phyloP scores from a whole-genome alignment of 2,797 vertebrate species.

The Otolemur crassicaudatus region DNA sequence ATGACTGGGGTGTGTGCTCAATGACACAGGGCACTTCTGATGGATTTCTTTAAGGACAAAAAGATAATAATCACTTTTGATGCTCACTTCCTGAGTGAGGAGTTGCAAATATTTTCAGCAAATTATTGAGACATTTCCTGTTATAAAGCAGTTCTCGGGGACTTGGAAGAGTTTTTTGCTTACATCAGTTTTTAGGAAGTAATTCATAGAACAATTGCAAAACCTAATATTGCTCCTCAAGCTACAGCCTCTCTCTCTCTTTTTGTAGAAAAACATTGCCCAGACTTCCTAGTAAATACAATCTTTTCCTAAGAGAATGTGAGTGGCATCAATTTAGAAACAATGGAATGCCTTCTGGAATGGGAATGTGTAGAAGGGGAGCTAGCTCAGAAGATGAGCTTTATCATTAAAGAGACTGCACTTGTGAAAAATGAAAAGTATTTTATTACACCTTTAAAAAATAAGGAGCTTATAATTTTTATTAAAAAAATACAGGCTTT shows the following conservation, averaged over 20 bases:
- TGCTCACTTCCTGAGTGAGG: constrained; percentile 40
- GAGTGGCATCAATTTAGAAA: constrained; percentile 49
- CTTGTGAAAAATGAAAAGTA: neutral
- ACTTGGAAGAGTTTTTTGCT: constrained; percentile 70
- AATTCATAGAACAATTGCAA: constrained; percentile 76
- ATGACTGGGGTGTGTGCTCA: neutral
- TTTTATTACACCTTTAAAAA: constrained; percentile 4
- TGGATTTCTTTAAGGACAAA: constrained; percentile 49
- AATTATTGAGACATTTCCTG: constrained; percentile 64
- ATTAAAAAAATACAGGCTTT: constrained; percentile 8
- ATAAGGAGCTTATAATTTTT: neutral
- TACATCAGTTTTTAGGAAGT: constrained; percentile 80
- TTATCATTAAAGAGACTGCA: neutral
- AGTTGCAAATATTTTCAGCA: constrained; percentile 72
- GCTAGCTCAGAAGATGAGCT: neutral
- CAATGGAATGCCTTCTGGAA: constrained; percentile 72
- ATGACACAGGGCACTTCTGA: neutral
- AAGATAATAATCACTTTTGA: constrained; percentile 48
- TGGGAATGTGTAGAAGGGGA: constrained; percentile 58
- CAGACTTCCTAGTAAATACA: constrained; percentile 75
- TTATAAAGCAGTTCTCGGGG: constrained; percentile 62
- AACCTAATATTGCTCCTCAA: constrained; percentile 69
- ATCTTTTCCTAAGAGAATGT: constrained; percentile 67
- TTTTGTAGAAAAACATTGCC: constrained; percentile 70
- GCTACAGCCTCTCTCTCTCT: constrained; percentile 47